A percentile compares a stretch with the other conserved stretches of the same genome.
These are phyloP conservation scores for Tolypeutes matacus DNA, from an alignment of 2,797 vertebrate species.

Conservation along the genomic window DNA sequence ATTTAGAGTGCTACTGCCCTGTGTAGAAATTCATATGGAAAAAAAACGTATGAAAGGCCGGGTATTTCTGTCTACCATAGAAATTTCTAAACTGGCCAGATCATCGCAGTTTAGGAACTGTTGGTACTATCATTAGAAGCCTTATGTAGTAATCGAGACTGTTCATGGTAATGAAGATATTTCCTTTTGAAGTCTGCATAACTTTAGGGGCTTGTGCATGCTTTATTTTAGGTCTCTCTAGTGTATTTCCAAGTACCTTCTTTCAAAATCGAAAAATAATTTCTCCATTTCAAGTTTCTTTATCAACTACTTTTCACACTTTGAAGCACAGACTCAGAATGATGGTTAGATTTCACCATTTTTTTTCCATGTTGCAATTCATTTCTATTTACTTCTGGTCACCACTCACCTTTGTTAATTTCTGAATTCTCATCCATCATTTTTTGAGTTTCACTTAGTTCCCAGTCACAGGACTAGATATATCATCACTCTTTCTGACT, in stretches of 20 bases:
- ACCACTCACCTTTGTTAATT: conserved; percentile 55
- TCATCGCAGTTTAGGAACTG: not conserved
- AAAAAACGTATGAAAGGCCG: not conserved
- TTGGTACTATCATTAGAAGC: not conserved
- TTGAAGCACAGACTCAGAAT: not conserved
- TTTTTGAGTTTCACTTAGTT: conserved; percentile 60
- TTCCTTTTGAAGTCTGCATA: not conserved
- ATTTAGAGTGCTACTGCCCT: not conserved
- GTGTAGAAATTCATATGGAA: not conserved
- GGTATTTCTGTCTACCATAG: not conserved
- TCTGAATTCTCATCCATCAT: conserved; percentile 63
- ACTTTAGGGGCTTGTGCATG: not conserved
- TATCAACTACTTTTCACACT: conserved; percentile 31
- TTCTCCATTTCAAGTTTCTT: conserved; percentile 49
- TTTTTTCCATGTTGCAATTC: not conserved
- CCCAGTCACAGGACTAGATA: not conserved
- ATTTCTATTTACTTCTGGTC: conserved; percentile 50
- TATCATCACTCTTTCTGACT: not conserved
- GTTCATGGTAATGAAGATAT: not conserved
- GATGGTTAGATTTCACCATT: conserved; percentile 19
- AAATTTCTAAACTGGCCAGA: not conserved
- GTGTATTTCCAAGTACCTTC: conserved; percentile 18
- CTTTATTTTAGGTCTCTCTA: conserved; percentile 45
- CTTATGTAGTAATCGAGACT: not conserved
- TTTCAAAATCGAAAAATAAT: conserved; percentile 41